Base-by-base conservation (phyloP, 2,888 invertebrate species). In the Parascotia fuliginaria region DNA sequence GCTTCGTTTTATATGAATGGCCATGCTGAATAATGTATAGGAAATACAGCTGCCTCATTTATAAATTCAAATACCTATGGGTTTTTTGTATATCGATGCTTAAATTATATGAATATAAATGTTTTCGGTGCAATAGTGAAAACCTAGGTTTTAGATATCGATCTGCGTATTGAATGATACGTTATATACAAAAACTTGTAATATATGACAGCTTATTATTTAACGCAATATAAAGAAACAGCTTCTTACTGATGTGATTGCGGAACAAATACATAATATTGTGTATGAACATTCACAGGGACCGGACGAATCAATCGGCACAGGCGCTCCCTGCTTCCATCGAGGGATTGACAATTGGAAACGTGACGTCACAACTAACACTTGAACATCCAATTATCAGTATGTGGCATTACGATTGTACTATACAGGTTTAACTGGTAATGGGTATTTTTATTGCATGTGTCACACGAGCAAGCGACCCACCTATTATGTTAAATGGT, bases 221-320 rank as follows among this genome's bases (percentile, higher is more conserved):
- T 3, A 19, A 32, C 14, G 1, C 3, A 24, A 7, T 24, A 9
- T 24, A 1, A 24, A 1, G 5, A 24, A 14, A 11, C 12, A 15
- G 16, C 42, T 52, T 59, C 61, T 38, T 48, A 54, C 55, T 55
- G 65, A 57, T 56, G 74, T 72, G 83, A 87, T 87, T 89, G 83
- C 87, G 86, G 87, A 87, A 87, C 83, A 78, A 75, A 78, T 74
- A 75, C 76, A 79, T 16, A 19, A 31, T 9, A 41, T 15, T 74
- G 77, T 70, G 72, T 75, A 77, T 76, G 75, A 46, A 58, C 41
- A 38, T 63, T 50, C 44, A 39, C 73, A 70, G 65, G 67, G 78
- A 83, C 90, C 90, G 91, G 91, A 91, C 78, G 89, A 88, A 72
- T 69, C 89, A 91, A 91, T 91, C 89, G 81, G 68, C 81, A 80